These are phyloP conservation scores for Sturnira hondurensis DNA, from an alignment of 2,113 vertebrate species.

Conservation along the genomic window DNA sequence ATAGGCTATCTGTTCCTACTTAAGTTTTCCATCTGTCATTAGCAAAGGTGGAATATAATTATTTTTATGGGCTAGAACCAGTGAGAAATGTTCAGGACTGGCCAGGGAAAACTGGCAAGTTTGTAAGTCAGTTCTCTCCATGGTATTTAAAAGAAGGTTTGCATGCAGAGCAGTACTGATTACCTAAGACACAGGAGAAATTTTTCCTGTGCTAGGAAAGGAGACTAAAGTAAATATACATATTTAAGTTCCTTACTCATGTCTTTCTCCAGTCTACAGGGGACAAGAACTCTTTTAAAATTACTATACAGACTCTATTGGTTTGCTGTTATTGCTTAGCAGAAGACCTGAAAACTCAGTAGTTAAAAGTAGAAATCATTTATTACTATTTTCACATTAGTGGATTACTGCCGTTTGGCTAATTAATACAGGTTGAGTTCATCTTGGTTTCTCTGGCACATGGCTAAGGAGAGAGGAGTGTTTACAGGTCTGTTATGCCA, in stretches of 20 bases:
- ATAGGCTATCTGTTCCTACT: not conserved
- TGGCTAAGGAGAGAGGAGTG: not conserved
- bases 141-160: not conserved
- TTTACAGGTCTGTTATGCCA: not conserved
- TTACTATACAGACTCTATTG: not conserved
- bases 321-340: not conserved
- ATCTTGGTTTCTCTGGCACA: not conserved
- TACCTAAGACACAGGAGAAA: not conserved
- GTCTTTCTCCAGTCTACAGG: not conserved
- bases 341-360: not conserved
- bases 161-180: not conserved
- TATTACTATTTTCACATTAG: not conserved
- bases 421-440: not conserved
- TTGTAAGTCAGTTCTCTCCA: not conserved
- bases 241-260: not conserved
- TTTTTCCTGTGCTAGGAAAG: not conserved
- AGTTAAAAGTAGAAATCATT: not conserved
- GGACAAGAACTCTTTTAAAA: not conserved
- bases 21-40: not conserved
- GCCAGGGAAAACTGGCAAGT: not conserved
- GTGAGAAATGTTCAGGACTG: not conserved
- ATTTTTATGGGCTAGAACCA: not conserved
- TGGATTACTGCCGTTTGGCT: not conserved
- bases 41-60: not conserved
- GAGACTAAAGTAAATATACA: not conserved